Evolutionary conservation across 2,113 vertebrate genomes (phyloP), one percentile per base, ranked within the genome.

Genomic region (Chaetura pelagica): DNA sequence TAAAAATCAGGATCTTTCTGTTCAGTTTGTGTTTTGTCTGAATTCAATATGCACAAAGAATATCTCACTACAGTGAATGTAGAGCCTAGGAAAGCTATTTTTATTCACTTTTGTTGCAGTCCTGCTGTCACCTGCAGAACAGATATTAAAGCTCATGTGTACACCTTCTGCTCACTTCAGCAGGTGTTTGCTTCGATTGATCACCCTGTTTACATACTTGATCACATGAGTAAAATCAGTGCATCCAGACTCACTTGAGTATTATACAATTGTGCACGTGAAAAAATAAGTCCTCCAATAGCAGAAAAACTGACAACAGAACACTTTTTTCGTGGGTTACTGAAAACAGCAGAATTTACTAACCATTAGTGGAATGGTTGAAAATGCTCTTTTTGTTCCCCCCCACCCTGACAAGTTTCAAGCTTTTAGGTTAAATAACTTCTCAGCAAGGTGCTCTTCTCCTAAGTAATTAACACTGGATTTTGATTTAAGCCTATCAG

Each of bases 251-350:
- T 54, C 35, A 58, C n/a, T 84, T 11, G 32, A 16, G 15, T 19
- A 32, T 38, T n/a, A 22, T 40, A 10, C 26, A 21, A 8, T 32
- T 23, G 12, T 23, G 23, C 48, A 26, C 5, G 3, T 38, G 16
- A 46, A 54, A n/a, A 59, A 64, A 13, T 16, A 73, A 73, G 5
- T 67, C 17, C 9, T 59, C 16, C 24, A 11, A 10, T 7, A 24
- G 5, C 23, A 29, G 10, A 26, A 3, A 16, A 42, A 9, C 9
- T 24, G 42, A 67, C 17, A 83, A 35, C 0, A 0, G 24, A 66
- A 11, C 8, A 13, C 8, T 55, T 17, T 12, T 67, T 78, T 51
- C 26, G 8, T 27, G 52, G 29, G 15, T 26, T 57, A 49, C 42
- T n/a, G 13, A 58, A 34, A 71, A 54, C 12, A 18, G 38, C 34